A percentile compares a stretch with the other conserved stretches of the same genome.
These are phyloP conservation scores for Nettapus auritus DNA, from an alignment of 2,113 vertebrate genomes.

Conservation along the genomic window DNA sequence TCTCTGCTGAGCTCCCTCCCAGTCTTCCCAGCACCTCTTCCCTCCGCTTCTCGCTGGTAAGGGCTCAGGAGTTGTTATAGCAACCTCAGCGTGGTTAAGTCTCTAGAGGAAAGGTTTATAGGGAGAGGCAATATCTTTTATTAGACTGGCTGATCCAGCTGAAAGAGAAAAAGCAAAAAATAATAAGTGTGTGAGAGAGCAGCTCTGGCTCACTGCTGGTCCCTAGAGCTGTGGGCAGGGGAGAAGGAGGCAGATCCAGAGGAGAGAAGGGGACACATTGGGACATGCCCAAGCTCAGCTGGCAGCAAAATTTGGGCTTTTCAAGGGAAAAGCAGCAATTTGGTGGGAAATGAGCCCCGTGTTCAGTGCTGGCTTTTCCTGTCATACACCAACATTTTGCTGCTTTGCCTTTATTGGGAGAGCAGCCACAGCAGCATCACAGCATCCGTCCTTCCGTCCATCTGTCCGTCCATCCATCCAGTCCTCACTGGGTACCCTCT, in stretches of 20 bases:
- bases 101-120: slow-evolving; percentile 61
- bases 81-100: slow-evolving; percentile 31
- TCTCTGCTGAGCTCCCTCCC: neutral
- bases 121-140: slow-evolving; percentile 64
- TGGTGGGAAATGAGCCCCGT: neutral
- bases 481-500: neutral
- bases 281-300: neutral
- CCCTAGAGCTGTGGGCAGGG: neutral
- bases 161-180: neutral
- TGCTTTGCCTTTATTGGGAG: neutral
- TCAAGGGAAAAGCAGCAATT: rapidly evolving
- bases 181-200: neutral
- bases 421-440: neutral
- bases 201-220: neutral
- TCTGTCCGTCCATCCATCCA: neutral
- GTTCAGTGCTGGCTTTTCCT: neutral
- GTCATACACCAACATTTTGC: neutral
- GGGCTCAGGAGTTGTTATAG: slow-evolving; percentile 53
- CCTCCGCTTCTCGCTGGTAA: slow-evolving; percentile 5
- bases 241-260: neutral
- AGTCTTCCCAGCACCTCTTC: neutral
- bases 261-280: rapidly evolving
- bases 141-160: slow-evolving; percentile 32
- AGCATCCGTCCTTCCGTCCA: neutral
- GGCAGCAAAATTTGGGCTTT: neutral